Percentiles rank a stretch among this genome's conserved stretches.
Conservation (phyloP, 2,797 vertebrate genomes). For the Lutjanus argentimaculatus region DNA sequence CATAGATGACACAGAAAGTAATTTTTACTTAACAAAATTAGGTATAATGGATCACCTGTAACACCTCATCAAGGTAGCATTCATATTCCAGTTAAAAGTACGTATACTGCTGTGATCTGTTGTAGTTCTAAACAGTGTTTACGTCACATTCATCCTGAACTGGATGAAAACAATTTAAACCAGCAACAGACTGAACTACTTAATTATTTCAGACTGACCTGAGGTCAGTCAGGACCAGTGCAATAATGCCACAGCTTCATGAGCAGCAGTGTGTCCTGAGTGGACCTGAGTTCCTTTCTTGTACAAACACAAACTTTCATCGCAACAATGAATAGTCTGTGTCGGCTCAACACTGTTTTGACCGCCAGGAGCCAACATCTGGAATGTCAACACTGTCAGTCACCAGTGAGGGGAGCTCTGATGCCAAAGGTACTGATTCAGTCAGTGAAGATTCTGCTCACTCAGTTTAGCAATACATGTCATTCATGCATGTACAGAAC, state of each 20-base stretch:
- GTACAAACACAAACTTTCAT: neutral
- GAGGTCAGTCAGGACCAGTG: conserved; percentile 2
- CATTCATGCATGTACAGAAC: neutral
- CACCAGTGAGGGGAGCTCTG: conserved; percentile 36
- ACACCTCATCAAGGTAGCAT: neutral
- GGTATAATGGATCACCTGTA: neutral
- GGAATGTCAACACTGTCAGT: conserved; percentile 22
- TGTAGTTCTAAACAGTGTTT: neutral
- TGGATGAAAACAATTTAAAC: neutral
- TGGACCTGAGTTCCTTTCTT: neutral
- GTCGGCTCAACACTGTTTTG: neutral
- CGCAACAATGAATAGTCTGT: neutral
- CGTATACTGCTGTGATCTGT: neutral
- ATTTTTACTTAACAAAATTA: neutral
- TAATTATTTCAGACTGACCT: neutral
- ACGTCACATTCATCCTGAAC: neutral
- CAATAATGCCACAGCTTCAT: neutral
- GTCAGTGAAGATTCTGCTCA: neutral
- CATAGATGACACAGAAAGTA: neutral
- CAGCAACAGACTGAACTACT: neutral
- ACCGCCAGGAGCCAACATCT: conserved; percentile 2
- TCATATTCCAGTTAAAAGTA: neutral
- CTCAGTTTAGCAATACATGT: neutral
- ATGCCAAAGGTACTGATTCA: conserved; percentile 2
- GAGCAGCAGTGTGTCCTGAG: neutral